These are phyloP conservation scores for Sterna hirundo DNA, from an alignment of 2,113 vertebrate species.

Conservation along the genomic window DNA sequence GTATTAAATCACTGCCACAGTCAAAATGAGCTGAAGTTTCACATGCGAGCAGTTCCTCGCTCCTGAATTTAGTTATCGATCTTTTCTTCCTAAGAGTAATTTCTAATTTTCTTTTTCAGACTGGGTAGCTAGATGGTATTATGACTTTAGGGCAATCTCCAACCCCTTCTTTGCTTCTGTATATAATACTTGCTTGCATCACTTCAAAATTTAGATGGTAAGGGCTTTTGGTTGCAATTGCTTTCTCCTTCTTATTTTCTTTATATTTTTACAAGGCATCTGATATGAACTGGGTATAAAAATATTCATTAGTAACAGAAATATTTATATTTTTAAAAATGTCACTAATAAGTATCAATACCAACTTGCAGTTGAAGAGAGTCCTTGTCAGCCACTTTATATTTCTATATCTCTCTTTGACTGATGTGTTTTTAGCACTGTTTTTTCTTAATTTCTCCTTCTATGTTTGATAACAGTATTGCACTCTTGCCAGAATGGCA, in stretches of 20 bases:
- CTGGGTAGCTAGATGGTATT: not conserved
- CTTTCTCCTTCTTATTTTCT: not conserved
- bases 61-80: not conserved
- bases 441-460: not conserved
- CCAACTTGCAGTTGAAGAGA: not conserved
- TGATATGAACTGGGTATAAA: not conserved
- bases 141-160: not conserved
- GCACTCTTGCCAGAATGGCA: not conserved
- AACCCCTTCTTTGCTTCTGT: not conserved
- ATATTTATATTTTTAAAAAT: not conserved
- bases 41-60: not conserved
- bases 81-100: not conserved
- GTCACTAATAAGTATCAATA: not conserved
- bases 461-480: not conserved
- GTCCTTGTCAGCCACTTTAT: not conserved
- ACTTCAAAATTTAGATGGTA: not conserved
- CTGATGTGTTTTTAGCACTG: not conserved
- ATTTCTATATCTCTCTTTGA: not conserved
- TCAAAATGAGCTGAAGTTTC: conserved; percentile 7
- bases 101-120: not conserved
- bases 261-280: not conserved
- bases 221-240: not conserved
- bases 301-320: not conserved
- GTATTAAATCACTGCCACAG: conserved; percentile 26
- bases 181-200: not conserved